These are phyloP conservation scores for Ptychoptera albimana DNA, from an alignment of 2,888 invertebrate species.

Conservation along the genomic window DNA sequence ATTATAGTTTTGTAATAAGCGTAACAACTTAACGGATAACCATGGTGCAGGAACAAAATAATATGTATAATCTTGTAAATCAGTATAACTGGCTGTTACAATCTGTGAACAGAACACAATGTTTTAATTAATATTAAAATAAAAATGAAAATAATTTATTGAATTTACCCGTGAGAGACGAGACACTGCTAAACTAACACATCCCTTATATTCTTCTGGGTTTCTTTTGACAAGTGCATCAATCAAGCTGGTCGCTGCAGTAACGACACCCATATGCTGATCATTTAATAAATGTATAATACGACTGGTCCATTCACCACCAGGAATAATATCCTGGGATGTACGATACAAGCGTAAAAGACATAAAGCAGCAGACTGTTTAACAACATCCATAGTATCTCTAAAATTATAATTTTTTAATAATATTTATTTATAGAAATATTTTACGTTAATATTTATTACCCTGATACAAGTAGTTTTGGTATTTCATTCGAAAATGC, in stretches of 20 bases:
- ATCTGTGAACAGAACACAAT: constrained; percentile 41
- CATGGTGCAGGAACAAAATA: constrained; percentile 99
- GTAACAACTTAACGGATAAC: constrained; percentile 93
- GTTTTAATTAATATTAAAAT: background rate
- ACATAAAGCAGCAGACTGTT: constrained; percentile 97
- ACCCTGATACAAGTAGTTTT: constrained; percentile 93
- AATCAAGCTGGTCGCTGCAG: constrained; percentile 93
- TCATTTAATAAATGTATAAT: constrained; percentile 98
- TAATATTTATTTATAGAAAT: too few relatives aligned
- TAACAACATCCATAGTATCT: constrained; percentile 98
- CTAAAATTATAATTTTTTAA: constrained; percentile 32
- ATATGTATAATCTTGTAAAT: constrained; percentile 98
- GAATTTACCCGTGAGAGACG: constrained; percentile 66
- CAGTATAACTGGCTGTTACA: constrained; percentile 97
- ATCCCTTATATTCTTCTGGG: constrained; percentile 98
- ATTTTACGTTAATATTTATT: constrained; percentile 10
- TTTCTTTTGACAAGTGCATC: constrained; percentile 97
- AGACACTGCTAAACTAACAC: constrained; percentile 94
- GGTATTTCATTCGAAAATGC: constrained; percentile 97
- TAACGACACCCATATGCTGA: constrained; percentile 98
- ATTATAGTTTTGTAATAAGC: constrained; percentile 94
- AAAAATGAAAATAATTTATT: background rate
- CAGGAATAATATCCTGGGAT: constrained; percentile 89
- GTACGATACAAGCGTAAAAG: constrained; percentile 85
- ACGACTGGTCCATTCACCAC: constrained; percentile 96